Base-by-base conservation (phyloP, 2,888 invertebrate species). In the Drosophila cracens region DNA sequence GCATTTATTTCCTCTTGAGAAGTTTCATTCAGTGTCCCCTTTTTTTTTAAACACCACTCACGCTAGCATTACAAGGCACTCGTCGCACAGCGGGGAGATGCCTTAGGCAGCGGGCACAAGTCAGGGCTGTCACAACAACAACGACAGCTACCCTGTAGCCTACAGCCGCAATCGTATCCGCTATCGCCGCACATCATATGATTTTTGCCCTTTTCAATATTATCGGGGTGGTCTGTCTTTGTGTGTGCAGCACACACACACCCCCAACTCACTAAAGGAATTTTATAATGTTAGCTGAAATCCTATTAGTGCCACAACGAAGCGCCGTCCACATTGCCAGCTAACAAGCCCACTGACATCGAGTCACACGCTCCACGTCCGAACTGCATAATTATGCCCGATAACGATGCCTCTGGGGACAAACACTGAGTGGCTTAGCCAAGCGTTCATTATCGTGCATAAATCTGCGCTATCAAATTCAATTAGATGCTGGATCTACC, bases 271-370 rank as follows among this genome's bases (percentile, higher is more conserved):
- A 81, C 77, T 79, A 61, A 68, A 40, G 87, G 87, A 87, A 87
- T 87, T 82, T 79, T 79, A 63, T 60, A 78, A 67, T 82, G 76
- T 81, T 79, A 85, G 59, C 58, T 74, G 80, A 84, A 90, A 91
- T 90, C 90, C 89, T 90, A 90, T 91, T 91, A 90, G 81, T 81
- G 82, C 74, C 70, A 78, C 79, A 81, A 77, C 76, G 62, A 76
- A 70, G 66, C 75, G 70, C 49, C 74, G 81, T 76, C 49, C 80
- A 68, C 49, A 59, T 46, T 48, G 51, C 46, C 25, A 46, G 4
- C 25, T 16, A 46, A 4, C 46, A 4, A 46, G 4, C 48, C 40
- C 60, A 66, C n/a, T 11, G 58, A 54, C 56, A 38, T 27, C 56
- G 21, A 61, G 49, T 69, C 74, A 46, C 66, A 64, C 73, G 57